Evolutionary conservation across 2,113 vertebrate genomes (phyloP).

Genomic region (Chloroceryle aenea): DNA sequence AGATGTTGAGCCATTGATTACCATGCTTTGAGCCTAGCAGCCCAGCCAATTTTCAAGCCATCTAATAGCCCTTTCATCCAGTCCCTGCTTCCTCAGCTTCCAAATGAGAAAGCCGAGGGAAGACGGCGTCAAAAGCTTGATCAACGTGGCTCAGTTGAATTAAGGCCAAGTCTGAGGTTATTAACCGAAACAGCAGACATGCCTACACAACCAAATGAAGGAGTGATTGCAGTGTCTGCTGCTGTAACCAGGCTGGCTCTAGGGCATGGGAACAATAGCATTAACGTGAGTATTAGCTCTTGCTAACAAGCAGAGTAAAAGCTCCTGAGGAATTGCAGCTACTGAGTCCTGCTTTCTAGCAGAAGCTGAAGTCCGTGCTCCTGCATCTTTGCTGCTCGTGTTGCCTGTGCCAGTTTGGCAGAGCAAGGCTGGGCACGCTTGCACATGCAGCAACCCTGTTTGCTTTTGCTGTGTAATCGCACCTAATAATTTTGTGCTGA

Average conservation of each 20-base stretch:
- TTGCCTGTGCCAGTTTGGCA: not conserved
- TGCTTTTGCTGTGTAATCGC: not conserved
- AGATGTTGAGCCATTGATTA: conserved; percentile 49
- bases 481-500: conserved; percentile 6
- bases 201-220: not conserved
- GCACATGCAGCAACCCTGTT: not conserved
- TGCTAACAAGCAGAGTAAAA: conserved; percentile 30
- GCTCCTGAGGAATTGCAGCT: not conserved
- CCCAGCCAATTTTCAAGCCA: conserved; percentile 18
- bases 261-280: conserved; percentile 30
- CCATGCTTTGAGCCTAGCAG: not conserved
- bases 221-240: conserved; percentile 5
- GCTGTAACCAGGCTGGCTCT: conserved; percentile 30
- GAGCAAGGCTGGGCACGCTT: not conserved
- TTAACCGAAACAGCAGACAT: not conserved
- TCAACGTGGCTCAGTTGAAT: conserved; percentile 5
- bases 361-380: not conserved
- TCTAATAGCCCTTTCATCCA: not conserved
- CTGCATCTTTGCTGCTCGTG: not conserved
- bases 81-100: not conserved
- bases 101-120: conserved; percentile 26
- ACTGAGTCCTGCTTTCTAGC: not conserved
- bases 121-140: not conserved
- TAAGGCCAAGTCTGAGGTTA: conserved; percentile 1
- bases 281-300: not conserved